Conservation (phyloP, 2,113 vertebrate genomes). For the Lepidothrix coronata region DNA sequence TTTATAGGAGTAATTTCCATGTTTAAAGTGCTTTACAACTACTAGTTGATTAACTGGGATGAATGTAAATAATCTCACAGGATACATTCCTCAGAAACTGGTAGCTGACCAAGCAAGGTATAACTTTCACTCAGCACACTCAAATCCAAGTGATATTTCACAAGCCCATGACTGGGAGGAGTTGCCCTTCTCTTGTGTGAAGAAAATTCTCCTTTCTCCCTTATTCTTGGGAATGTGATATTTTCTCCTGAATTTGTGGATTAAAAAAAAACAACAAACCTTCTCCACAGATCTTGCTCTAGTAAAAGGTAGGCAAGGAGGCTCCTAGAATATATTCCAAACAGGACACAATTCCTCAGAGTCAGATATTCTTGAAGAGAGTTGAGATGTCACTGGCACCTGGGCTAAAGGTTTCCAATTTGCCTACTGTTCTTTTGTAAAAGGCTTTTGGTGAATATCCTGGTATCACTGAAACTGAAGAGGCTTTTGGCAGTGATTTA, state of each 20-base stretch:
- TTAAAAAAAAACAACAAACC: background rate
- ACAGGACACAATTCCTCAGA: background rate
- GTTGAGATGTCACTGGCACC: background rate
- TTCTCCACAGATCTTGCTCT: background rate
- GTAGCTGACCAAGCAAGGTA: background rate
- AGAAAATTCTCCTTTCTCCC: background rate
- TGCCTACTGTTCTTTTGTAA: background rate
- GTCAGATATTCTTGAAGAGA: background rate
- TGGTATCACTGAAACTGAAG: background rate
- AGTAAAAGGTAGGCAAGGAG: background rate
- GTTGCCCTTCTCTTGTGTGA: background rate
- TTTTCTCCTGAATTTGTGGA: background rate
- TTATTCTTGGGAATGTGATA: background rate
- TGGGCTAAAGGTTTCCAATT: background rate
- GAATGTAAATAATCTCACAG: background rate
- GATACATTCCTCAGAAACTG: background rate
- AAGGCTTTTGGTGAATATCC: background rate
- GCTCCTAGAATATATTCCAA: background rate
- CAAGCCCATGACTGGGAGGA: background rate
- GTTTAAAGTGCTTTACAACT: background rate
- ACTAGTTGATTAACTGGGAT: background rate
- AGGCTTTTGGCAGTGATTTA: background rate
- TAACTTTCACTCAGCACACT: background rate
- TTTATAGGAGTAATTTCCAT: constrained; percentile 8
- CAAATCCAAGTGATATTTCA: background rate